These are phyloP conservation scores for Phaonia tiefii DNA, from an alignment of 2,888 invertebrate genomes.

Conservation along the genomic window DNA sequence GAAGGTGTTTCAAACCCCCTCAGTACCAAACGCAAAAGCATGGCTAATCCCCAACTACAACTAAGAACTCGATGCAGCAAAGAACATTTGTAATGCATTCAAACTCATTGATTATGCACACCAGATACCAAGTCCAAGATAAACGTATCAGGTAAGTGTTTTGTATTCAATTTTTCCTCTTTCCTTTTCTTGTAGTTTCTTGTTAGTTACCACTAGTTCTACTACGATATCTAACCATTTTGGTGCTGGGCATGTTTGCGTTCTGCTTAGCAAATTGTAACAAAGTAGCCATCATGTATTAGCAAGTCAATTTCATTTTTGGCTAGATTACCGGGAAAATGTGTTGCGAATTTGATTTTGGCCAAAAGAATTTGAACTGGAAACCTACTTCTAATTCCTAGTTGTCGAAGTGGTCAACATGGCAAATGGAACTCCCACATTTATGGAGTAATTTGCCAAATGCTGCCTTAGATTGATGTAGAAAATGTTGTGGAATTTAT, in stretches of 20 bases:
- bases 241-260: background rate
- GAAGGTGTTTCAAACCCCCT: conserved; percentile 48
- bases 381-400: conserved; percentile 65
- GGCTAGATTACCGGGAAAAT: conserved; percentile 23
- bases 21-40: too few species aligned
- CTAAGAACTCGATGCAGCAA: background rate
- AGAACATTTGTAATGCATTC: conserved; percentile 61
- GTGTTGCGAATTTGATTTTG: conserved; percentile 55
- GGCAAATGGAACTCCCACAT: conserved; percentile 22
- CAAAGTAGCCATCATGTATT: conserved; percentile 67
- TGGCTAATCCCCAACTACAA: conserved; percentile 23
- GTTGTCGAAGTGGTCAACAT: too few species aligned
- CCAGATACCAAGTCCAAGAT: conserved; percentile 55
- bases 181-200: background rate
- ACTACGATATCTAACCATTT: too few species aligned
- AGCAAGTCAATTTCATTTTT: conserved; percentile 64
- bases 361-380: conserved; percentile 63
- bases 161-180: conserved; percentile 10
- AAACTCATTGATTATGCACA: conserved; percentile 66
- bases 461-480: too few species aligned
- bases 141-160: conserved; percentile 35
- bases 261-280: conserved; percentile 62
- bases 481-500: too few species aligned
- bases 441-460: background rate
- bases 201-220: too few species aligned